Evolutionary conservation across 2,888 invertebrate genomes (phyloP), one percentile per base, ranked within the genome.

Genomic region (Amaurobius ferox): DNA sequence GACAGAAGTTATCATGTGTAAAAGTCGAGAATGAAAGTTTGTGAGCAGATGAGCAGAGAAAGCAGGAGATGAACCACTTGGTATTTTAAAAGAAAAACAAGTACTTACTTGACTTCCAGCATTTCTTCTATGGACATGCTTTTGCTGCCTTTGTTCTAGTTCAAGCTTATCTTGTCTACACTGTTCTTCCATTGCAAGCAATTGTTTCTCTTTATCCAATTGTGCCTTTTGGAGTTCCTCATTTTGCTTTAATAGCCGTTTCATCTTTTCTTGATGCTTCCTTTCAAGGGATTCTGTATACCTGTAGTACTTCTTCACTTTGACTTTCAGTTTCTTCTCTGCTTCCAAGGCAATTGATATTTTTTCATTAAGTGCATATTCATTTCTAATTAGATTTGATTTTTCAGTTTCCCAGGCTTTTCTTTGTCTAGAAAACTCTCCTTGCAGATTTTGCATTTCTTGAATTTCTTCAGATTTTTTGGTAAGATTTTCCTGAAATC

Each of bases 261-360:
- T 9, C 6, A 39, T 0, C 13, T 77, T 66, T 28, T 61, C 72
- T 72, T 72, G 16, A 64, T 72, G 61, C 0, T 71, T 11, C 30
- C 72, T 85, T 26, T 85, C 64, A 19, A 71, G 26, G 0, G 29
- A 29, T 28, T 28, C 7, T 30, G 39, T 23, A 55, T 77, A 66
- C 13, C 23, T 64, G n/a, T 85, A 32, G 23, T 72, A 85, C 23
- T 67, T 85, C 39, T 66, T 66, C 16, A 85, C 7, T 55, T 85
- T 85, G 9, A 55, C 67, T 23, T 11, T 35, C 1, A 85, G 48
- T 7, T 66, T 71, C n/a, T 85, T 77, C 16, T 85, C 83, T 26
- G 23, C 32, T 35, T 77, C 74, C 13, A 19, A 16, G 5, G 72
- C n/a, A 26, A 29, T 2, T 39, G 72, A 39, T 2, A 81, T 3